phyloP scores from a whole-genome alignment of 37 sponge, comb jelly and placozoan species.

The Mnemiopsis leidyi region DNA sequence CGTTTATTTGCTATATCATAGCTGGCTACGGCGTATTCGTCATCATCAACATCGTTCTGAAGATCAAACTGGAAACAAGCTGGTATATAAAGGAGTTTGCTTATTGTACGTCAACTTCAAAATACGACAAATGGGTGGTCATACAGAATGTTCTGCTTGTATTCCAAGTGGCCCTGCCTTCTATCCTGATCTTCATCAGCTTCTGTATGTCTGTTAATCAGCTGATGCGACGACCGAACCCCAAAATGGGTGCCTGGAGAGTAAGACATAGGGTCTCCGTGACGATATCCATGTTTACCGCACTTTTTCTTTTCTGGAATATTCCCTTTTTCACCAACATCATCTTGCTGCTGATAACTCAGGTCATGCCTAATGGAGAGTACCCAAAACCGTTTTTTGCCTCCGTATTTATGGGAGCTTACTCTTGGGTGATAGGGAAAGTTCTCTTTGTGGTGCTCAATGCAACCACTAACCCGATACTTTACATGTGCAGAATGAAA shows the following conservation, averaged over 20 bases:
- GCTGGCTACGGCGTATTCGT: background rate
- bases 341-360: background rate
- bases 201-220: background rate
- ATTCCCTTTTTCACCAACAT: background rate
- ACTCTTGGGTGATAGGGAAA: constrained; percentile 27
- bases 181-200: background rate
- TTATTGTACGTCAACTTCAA: background rate
- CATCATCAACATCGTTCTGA: background rate
- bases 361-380: background rate
- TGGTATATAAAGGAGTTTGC: background rate
- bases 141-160: background rate
- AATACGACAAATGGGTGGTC: background rate
- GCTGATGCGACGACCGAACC: background rate
- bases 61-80: background rate
- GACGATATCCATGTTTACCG: constrained; percentile 22
- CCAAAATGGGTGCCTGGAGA: background rate
- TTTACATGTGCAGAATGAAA: background rate
- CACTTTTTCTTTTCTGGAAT: constrained; percentile 31
- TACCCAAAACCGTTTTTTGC: background rate
- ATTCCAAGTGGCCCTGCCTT: background rate
- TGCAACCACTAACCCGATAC: background rate
- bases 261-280: background rate
- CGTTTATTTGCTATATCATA: background rate
- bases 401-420: background rate
- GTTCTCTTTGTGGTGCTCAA: constrained; percentile 29